A percentile compares a stretch with the other conserved stretches of the same genome.
Conservation (phyloP, 2,797 vertebrate genomes). For the Podarcis siculus region DNA sequence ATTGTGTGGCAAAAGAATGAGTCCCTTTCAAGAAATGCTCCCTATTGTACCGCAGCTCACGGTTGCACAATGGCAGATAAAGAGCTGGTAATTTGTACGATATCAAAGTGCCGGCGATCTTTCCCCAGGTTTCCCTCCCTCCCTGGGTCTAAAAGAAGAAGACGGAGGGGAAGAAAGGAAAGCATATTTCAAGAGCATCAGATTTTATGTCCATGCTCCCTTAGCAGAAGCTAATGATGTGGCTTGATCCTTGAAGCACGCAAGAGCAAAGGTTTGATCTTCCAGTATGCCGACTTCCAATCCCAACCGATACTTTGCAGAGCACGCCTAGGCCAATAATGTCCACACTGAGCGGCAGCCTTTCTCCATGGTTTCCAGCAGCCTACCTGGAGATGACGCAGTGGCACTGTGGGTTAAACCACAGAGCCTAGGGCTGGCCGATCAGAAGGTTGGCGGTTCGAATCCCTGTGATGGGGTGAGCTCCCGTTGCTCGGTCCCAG, state of each 20-base stretch:
- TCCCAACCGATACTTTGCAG: constrained; percentile 22
- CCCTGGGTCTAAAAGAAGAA: neutral
- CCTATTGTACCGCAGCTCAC: constrained; percentile 61
- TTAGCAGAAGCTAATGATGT: neutral
- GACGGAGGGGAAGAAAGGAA: neutral
- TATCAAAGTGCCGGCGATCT: constrained; percentile 36
- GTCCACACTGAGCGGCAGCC: too few species aligned
- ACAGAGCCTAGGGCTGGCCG: too few species aligned
- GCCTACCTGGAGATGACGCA: too few species aligned
- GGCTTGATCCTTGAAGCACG: neutral
- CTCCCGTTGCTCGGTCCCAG: too few species aligned
- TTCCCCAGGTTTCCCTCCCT: neutral
- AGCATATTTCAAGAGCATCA: neutral
- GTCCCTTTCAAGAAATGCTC: constrained; percentile 49
- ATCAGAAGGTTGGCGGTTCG: too few species aligned
- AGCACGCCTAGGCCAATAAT: neutral
- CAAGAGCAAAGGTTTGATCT: neutral
- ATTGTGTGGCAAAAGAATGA: constrained; percentile 63
- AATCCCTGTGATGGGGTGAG: too few species aligned
- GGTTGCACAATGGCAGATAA: constrained; percentile 51
- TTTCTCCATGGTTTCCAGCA: too few species aligned
- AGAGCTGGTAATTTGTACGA: constrained; percentile 58
- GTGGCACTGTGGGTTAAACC: too few species aligned
- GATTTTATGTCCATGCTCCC: neutral
- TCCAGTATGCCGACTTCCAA: neutral